A percentile compares a stretch with the other conserved stretches of the same genome.
Conservation (phyloP, 1,140 invertebrate genomes). For the Arion vulgaris region DNA sequence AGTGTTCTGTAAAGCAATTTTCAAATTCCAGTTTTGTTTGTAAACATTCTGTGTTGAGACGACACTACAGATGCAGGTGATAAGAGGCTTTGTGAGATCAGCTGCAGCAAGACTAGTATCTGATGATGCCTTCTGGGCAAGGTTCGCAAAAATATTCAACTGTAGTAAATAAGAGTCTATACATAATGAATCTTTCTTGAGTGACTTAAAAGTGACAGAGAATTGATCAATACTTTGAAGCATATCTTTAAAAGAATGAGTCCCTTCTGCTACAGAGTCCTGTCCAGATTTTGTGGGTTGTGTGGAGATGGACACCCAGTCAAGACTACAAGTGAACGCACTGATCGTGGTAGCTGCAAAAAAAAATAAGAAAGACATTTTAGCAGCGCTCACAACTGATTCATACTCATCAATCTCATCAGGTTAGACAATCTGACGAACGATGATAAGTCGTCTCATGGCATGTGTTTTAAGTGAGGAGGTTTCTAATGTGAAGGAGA, state of each 20-base stretch:
- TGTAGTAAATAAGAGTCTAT: conserved; percentile 18
- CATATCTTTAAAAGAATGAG: conserved; percentile 3
- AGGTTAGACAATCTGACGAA: too few relatives aligned
- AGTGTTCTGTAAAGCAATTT: neutral
- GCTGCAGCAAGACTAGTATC: neutral
- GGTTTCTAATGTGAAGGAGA: too few relatives aligned
- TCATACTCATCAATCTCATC: too few relatives aligned
- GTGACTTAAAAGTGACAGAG: neutral
- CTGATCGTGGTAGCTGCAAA: conserved; percentile 8
- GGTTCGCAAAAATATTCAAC: conserved; percentile 5
- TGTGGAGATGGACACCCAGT: neutral
- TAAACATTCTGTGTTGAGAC: neutral
- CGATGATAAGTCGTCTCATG: too few relatives aligned
- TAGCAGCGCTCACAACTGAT: too few relatives aligned
- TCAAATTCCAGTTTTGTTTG: conserved; percentile 9
- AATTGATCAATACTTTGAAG: conserved; percentile 4
- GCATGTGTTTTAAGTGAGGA: too few relatives aligned
- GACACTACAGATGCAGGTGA: neutral
- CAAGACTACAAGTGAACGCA: neutral
- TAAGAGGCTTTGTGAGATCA: neutral
- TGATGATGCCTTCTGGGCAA: neutral
- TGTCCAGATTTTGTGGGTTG: neutral
- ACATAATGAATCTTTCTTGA: neutral
- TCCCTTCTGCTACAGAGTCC: neutral
- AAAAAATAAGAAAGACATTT: neutral